Evolutionary conservation across 2,113 vertebrate genomes (phyloP).

Genomic region (Malurus cyaneus): DNA sequence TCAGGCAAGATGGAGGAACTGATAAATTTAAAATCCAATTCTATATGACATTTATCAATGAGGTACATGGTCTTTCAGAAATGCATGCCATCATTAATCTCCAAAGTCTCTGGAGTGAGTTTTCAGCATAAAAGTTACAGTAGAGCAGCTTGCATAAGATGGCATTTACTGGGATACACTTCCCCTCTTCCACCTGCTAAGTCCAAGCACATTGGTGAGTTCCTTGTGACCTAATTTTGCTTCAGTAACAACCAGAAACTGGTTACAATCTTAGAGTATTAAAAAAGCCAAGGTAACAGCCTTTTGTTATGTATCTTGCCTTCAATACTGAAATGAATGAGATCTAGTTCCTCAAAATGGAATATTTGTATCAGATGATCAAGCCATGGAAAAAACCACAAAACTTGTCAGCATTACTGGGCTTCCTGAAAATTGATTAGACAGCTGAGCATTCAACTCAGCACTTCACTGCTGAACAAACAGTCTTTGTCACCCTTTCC

Average conservation of each 20-base stretch:
- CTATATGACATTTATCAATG: not conserved
- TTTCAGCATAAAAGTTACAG: not conserved
- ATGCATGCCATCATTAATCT: not conserved
- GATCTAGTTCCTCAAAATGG: not conserved
- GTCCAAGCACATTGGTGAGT: not conserved
- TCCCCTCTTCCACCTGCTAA: not conserved
- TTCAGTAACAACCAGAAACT: not conserved
- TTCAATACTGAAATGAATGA: not conserved
- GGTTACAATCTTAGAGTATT: not conserved
- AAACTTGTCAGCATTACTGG: not conserved
- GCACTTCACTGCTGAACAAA: not conserved
- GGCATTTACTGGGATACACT: not conserved
- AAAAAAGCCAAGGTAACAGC: not conserved
- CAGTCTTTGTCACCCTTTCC: not conserved
- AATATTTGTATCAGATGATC: not conserved
- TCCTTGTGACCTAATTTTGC: not conserved
- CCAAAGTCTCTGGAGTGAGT: not conserved
- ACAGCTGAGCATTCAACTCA: not conserved
- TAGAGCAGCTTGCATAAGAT: not conserved
- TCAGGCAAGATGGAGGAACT: not conserved
- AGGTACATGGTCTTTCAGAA: not conserved
- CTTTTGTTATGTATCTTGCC: not conserved
- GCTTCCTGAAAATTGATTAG: not conserved
- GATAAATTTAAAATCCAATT: not conserved
- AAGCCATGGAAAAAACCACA: not conserved